Evolutionary conservation across 2,797 vertebrate genomes (phyloP), one percentile per base, ranked within the genome.

Genomic region (Tenualosa ilisha): DNA sequence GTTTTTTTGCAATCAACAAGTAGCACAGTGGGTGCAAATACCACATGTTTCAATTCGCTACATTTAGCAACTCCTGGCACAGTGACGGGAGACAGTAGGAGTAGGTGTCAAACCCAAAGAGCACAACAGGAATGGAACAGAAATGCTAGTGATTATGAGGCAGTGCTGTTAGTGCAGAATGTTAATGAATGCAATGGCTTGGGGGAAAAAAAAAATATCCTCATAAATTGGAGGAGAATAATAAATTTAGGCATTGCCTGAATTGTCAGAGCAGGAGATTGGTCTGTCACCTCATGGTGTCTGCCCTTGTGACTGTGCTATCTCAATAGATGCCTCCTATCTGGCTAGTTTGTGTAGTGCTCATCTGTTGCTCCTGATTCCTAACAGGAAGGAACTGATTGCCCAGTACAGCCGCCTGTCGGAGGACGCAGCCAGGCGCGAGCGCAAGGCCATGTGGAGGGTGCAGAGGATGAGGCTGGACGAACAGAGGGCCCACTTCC

Each of bases 361-460:
- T 82, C 24, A 12, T 11, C 37, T 72, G 31, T 7, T 13, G 12
- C 81, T 26, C 17, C 46, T 46, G 82, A 63, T 68, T 72, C 6
- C 81, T 9, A 1, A 85, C 56, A 99, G 98, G 93, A 97, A 97
- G 91, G 97, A 98, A 84, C 93, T 99, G 91, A 97, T 99, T 31
- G 96, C 96, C 68, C 97, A 96, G 90, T 99, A 98, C 54, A 97
- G 97, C 93, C 96, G 92, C 90, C 92, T 99, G 84, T 98, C 97
- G n/a, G 97, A 97, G 88, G 98, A 98, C 83, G 98, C 98, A 0
- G 97, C 97, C 17, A 94, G 91, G 54, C 96, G 96, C 81, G 97
- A 99, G 72, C 96, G 96, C 86, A 95, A 94, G 90, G 97, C 97
- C 0, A 86, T 98, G 83, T 99, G 98, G 98, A 96, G 94, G 87